phyloP scores from a whole-genome alignment of 2,797 vertebrate genomes.

The Acrossocheilus wenchowensis region DNA sequence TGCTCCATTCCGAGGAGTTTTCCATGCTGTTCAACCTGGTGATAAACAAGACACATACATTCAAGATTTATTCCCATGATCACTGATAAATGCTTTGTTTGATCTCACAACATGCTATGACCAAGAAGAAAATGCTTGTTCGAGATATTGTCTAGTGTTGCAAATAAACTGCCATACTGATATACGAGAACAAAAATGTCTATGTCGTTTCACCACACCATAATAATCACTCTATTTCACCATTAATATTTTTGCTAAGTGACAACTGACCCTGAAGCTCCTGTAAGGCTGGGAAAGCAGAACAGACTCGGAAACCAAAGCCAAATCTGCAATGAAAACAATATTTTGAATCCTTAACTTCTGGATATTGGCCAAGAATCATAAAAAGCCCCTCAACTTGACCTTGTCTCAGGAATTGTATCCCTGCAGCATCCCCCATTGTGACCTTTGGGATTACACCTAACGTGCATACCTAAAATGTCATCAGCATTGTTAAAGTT shows the following conservation, averaged over 20 bases:
- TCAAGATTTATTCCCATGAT: conserved; percentile 21
- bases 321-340: conserved; percentile 28
- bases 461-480: conserved; percentile 21
- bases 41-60: conserved; percentile 31
- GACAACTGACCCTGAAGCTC: conserved; percentile 6
- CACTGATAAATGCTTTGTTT: conserved; percentile 23
- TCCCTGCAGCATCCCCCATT: conserved; percentile 30
- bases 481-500: conserved; percentile 47
- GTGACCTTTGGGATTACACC: conserved; percentile 44
- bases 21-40: conserved; percentile 68
- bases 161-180: conserved; percentile 26
- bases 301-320: conserved; percentile 48
- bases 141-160: conserved; percentile 18
- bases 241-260: conserved; percentile 24
- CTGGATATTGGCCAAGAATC: conserved; percentile 52
- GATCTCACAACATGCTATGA: conserved; percentile 10
- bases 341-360: conserved; percentile 34
- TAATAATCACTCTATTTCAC: conserved; percentile 34
- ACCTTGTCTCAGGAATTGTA: conserved; percentile 37
- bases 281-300: conserved; percentile 35
- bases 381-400: conserved; percentile 45
- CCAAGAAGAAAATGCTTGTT: not conserved
- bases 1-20: conserved; percentile 69
- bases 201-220: not conserved
- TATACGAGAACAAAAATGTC: conserved; percentile 9